Evolutionary conservation across 2,888 invertebrate species (phyloP), one percentile per base, ranked within the genome.

Genomic region (Nipponacmea schrenckii): DNA sequence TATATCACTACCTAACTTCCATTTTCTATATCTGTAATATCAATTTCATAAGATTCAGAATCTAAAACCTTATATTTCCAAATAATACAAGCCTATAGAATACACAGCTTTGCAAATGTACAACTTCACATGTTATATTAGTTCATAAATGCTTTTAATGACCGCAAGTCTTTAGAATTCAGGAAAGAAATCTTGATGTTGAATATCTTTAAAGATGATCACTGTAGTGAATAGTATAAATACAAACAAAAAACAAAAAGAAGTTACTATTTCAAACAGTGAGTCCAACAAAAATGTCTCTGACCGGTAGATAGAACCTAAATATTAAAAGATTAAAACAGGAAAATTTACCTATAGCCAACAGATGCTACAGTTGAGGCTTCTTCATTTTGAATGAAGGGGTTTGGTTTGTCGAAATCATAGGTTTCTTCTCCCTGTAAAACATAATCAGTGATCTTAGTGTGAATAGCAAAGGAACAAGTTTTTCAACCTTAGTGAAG

Each of bases 1-100:
- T 79, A 97, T 94, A 74, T 94, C 96, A 86, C 96, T 96, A 79
- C 97, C 97, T 68, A 99, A 92, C 89, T 96, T 94, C 95, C 96
- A 99, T 89, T 97, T 96, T 82, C 98, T 93, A 90, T 99, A 99
- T 79, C 90, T 91, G 78, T 8, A 82, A 68, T 64, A 50, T 10
- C 68, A 46, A 26, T 56, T 39, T 3, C 31, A 31, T 31, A 5
- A 31, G 31, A 2, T 31, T 31, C 31, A 31, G 31, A 31, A 31
- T 5, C 10, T 10, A 39, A 39, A 5, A 31, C 1, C 27, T 31
- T 26, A 8, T 64, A 4, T 39, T 39, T 39, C 10, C 39, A 39
- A 39, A 5, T 39, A 8, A 10, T 5, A 39, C 10, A 39, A 10
- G 39, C 8, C 3, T n/a, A n/a, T n/a, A 39, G 39, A 31, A 4